phyloP scores from a whole-genome alignment of 2,113 vertebrate genomes.

The Canis aureus region DNA sequence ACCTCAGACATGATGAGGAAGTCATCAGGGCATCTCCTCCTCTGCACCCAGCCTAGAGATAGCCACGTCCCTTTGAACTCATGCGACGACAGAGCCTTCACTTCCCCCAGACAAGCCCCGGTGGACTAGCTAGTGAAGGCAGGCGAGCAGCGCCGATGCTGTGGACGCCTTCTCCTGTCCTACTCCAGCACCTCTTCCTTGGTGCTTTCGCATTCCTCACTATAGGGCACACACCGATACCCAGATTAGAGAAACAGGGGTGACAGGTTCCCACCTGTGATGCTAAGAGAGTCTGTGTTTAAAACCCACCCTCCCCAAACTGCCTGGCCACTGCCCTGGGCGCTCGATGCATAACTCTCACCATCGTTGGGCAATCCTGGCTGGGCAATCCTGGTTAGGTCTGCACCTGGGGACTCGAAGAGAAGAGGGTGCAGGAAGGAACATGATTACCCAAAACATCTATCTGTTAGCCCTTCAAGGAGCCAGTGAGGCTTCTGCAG shows the following conservation, averaged over 20 bases:
- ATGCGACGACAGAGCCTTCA: background rate
- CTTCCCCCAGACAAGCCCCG: background rate
- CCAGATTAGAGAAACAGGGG: background rate
- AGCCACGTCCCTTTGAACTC: background rate
- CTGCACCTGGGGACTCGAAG: background rate
- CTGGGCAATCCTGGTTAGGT: background rate
- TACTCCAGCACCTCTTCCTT: background rate
- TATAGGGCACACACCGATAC: background rate
- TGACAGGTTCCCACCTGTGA: background rate
- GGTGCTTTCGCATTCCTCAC: background rate
- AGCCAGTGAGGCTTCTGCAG: background rate
- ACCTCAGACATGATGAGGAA: conserved; percentile 39
- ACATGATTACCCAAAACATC: background rate
- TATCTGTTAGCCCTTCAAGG: background rate
- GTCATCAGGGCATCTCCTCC: conserved; percentile 1
- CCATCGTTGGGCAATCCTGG: background rate
- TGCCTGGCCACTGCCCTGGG: background rate
- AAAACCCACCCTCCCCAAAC: background rate
- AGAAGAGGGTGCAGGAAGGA: background rate
- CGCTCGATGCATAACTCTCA: background rate
- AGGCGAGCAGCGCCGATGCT: background rate
- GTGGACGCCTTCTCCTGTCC: background rate
- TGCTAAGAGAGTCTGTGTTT: background rate
- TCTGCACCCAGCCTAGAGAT: background rate
- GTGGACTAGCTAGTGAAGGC: background rate